phyloP scores from a whole-genome alignment of 1,140 invertebrate species.

The Drosophila sp. region DNA sequence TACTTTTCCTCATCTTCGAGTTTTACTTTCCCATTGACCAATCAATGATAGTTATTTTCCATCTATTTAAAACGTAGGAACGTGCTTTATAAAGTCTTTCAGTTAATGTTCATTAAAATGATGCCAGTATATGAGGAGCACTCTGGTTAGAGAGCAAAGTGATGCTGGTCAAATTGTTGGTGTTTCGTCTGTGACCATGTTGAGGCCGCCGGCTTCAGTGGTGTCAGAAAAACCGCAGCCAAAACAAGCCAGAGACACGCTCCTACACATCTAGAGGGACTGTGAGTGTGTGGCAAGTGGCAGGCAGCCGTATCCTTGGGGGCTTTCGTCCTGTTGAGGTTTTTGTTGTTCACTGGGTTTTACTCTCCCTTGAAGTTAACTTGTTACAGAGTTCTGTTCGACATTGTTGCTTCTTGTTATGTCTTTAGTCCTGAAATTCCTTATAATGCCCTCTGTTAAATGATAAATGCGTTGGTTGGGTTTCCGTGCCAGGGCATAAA shows the following conservation, averaged over 20 bases:
- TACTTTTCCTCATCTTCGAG: too few relatives aligned
- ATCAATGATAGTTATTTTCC: too few relatives aligned
- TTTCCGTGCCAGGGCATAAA: neutral
- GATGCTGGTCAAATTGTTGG: constrained; percentile 36
- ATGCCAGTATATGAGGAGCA: neutral
- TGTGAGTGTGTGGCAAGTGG: neutral
- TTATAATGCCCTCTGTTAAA: constrained; percentile 41
- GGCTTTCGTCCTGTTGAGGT: constrained; percentile 1
- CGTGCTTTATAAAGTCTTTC: too few relatives aligned
- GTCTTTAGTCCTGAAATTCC: constrained; percentile 54
- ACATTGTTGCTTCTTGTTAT: constrained; percentile 29
- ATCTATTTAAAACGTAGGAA: too few relatives aligned
- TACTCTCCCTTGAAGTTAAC: neutral
- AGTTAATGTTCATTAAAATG: neutral
- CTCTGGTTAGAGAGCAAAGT: constrained; percentile 3
- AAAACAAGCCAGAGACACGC: constrained; percentile 55
- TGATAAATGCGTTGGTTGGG: constrained; percentile 43
- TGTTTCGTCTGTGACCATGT: constrained; percentile 32
- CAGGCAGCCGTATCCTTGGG: neutral
- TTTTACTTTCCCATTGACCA: too few relatives aligned
- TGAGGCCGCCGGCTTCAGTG: constrained; percentile 22
- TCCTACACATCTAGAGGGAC: constrained; percentile 4
- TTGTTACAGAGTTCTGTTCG: neutral
- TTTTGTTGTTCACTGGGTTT: neutral
- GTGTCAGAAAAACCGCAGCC: constrained; percentile 60